phyloP scores from a whole-genome alignment of 1,140 invertebrate genomes.

The Battus philenor region DNA sequence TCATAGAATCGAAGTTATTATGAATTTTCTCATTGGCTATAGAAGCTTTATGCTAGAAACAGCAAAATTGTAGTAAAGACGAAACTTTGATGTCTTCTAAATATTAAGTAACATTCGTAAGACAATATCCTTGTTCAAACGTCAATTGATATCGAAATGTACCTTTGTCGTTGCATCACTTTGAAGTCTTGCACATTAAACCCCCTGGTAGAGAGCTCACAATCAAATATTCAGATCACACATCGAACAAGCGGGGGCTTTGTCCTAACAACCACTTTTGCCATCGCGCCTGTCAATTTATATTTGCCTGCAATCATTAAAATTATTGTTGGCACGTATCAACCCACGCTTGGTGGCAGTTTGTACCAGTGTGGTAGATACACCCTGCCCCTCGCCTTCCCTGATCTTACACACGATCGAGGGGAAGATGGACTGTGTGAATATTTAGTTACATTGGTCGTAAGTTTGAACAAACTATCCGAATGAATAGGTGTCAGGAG shows the following conservation, averaged over 20 bases:
- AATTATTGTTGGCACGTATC: constrained; percentile 36
- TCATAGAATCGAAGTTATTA: no score
- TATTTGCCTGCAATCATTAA: constrained; percentile 67
- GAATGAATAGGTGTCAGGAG: constrained; percentile 66
- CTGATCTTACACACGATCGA: constrained; percentile 3
- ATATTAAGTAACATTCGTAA: no score
- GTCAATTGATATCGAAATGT: constrained; percentile 1
- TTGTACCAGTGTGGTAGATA: constrained; percentile 12
- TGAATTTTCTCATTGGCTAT: no score
- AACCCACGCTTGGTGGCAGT: constrained; percentile 2
- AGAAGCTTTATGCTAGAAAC: no score
- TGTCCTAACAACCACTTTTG: constrained; percentile 58
- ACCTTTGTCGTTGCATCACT: constrained; percentile 9
- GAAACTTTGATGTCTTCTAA: no score
- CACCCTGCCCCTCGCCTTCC: constrained; percentile 18
- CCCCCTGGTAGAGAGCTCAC: constrained; percentile 16
- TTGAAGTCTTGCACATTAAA: constrained; percentile 2
- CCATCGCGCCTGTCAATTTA: constrained; percentile 61
- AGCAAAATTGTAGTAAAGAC: no score
- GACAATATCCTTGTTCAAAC: constrained; percentile 5
- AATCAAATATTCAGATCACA: constrained; percentile 65
- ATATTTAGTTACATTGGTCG: constrained; percentile 28
- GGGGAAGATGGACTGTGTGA: constrained; percentile 12
- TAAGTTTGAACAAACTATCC: constrained; percentile 37
- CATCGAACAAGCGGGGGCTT: constrained; percentile 34